These are phyloP conservation scores for Brachylomia viminalis DNA, from an alignment of 2,888 invertebrate species.

Conservation along the genomic window DNA sequence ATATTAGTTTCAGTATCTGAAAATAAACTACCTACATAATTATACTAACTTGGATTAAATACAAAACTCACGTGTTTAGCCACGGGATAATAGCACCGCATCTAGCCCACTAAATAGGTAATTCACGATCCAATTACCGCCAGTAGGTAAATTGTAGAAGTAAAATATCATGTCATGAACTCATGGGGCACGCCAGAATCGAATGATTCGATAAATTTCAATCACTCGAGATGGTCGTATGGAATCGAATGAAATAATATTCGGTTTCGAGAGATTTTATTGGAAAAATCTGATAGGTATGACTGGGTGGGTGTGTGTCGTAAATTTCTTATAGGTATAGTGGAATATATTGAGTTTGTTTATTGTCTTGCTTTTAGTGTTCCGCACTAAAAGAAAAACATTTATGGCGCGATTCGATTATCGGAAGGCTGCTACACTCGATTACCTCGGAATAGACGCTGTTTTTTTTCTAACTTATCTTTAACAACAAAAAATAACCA, in stretches of 20 bases:
- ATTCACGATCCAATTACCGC: constrained; percentile 43
- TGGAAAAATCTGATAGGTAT: constrained; percentile 43
- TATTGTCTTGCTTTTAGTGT: constrained; percentile 41
- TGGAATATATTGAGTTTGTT: constrained; percentile 22
- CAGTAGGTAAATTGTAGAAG: constrained; percentile 24
- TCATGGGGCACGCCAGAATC: constrained; percentile 17
- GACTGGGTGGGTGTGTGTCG: constrained; percentile 12
- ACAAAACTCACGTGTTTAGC: constrained; percentile 26
- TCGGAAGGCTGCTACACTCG: constrained; percentile 24
- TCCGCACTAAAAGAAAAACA: constrained; percentile 37
- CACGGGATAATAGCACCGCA: constrained; percentile 11
- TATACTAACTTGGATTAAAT: constrained; percentile 19
- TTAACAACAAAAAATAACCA: not conserved
- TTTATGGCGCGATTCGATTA: constrained; percentile 55
- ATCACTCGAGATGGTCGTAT: constrained; percentile 25
- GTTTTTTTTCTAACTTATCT: not conserved
- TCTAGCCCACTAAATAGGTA: constrained; percentile 25
- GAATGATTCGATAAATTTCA: constrained; percentile 37
- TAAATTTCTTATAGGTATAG: constrained; percentile 29
- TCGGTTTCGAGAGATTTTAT: constrained; percentile 45
- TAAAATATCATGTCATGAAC: constrained; percentile 21
- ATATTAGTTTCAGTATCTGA: constrained; percentile 1
- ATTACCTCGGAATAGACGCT: constrained; percentile 9
- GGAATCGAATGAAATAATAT: constrained; percentile 44
- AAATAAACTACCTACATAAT: constrained; percentile 18